Evolutionary conservation across 2,888 invertebrate genomes (phyloP), one percentile per base, ranked within the genome.

Genomic region (Deladenus siricidicola): DNA sequence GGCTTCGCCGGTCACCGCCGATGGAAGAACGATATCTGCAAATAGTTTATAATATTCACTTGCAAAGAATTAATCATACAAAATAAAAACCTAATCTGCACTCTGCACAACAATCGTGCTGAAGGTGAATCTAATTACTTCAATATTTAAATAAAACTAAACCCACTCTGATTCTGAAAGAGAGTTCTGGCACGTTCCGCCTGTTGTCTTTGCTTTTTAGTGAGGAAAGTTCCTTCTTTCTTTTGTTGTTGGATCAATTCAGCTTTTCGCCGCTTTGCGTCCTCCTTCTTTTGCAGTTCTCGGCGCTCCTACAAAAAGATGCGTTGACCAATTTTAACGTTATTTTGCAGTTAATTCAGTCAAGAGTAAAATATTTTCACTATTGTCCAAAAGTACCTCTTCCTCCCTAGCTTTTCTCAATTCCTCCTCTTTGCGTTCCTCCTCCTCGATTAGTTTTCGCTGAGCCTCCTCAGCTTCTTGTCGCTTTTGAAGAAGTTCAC

Each of bases 171-270:
- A 45, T 59, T 68, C 39, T 34, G 42, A 29, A 68, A 65, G 10
- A 56, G 23, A 56, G 65, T 57, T 34, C 65, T 63, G 58, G 69
- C 66, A 26, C 47, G 48, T 8, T 54, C 59, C 39, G 47, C 34
- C n/a, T 55, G 55, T 65, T 88, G 86, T 72, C 90, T 90, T 79
- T 98, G 92, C 80, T 92, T 92, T 0, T 89, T 86, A 1, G 92
- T 92, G 61, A 94, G 81, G 34, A 91, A 83, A 81, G 91, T 94
- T 2, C 96, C 96, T 82, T 94, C 94, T n/a, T 89, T 89, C 80
- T 94, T 94, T 71, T 91, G 83, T 77, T 90, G 85, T 75, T 90
- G 90, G 80, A 89, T 90, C 53, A 89, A 85, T 78, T 92, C 92
- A 78, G 90, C 90, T 81, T 92, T 90, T 78, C 89, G 89, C 75